These are phyloP conservation scores for Philhelius pedissequus DNA, from an alignment of 2,888 invertebrate species.

Conservation along the genomic window DNA sequence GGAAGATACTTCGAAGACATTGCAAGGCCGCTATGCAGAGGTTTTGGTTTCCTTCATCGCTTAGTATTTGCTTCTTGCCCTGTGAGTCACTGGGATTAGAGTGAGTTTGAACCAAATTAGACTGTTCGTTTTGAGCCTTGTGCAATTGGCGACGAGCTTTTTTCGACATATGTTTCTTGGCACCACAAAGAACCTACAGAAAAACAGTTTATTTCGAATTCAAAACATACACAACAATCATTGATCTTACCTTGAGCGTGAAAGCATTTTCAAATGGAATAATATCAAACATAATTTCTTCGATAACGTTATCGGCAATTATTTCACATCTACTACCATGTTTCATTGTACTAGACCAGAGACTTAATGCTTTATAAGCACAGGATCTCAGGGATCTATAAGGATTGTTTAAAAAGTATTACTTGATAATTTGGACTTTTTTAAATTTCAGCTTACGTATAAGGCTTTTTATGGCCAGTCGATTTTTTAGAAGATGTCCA, in stretches of 20 bases:
- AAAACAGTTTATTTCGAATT: not conserved
- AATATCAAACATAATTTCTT: conserved; percentile 71
- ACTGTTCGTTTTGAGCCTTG: conserved; percentile 74
- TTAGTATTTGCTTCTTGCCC: conserved; percentile 64
- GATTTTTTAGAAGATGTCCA: conserved; percentile 72
- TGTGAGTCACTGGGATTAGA: conserved; percentile 68
- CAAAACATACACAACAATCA: not conserved
- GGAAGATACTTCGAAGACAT: conserved; percentile 70
- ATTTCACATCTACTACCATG: conserved; percentile 72
- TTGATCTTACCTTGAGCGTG: conserved; percentile 69
- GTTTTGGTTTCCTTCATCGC: conserved; percentile 70
- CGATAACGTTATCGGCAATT: conserved; percentile 70
- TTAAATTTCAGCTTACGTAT: conserved; percentile 67
- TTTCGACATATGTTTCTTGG: conserved; percentile 74
- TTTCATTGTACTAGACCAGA: conserved; percentile 72
- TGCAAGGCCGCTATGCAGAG: conserved; percentile 71
- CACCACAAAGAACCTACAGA: conserved; percentile 71
- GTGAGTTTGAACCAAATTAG: conserved; percentile 71
- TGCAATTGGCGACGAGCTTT: conserved; percentile 74
- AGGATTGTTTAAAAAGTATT: conserved; percentile 48
- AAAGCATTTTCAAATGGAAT: conserved; percentile 72
- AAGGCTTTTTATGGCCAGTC: conserved; percentile 70
- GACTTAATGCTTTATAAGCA: conserved; percentile 70
- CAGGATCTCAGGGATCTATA: conserved; percentile 70
- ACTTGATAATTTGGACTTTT: not conserved